Evolutionary conservation across 1,140 invertebrate species (phyloP).

Genomic region (Drosophila malerkotliana): DNA sequence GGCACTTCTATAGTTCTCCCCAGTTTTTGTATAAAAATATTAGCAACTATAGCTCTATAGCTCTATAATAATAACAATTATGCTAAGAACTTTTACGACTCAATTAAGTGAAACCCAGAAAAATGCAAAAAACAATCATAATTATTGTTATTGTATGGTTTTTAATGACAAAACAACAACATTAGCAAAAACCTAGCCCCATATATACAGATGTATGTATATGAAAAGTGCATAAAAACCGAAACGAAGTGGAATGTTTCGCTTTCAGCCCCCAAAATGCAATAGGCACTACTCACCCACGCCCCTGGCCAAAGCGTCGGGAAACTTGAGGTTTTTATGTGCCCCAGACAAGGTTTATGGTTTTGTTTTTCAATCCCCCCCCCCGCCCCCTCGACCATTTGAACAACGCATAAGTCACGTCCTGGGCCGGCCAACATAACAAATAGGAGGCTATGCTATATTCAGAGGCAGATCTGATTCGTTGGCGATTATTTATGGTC

Average conservation of each 20-base stretch:
- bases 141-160: conserved; percentile 32
- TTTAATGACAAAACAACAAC: conserved; percentile 27
- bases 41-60: neutral
- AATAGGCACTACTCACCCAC: conserved; percentile 21
- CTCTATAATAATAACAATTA: conserved; percentile 61
- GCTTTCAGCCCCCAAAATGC: conserved; percentile 28
- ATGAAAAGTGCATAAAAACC: conserved; percentile 62
- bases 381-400: conserved; percentile 9
- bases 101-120: conserved; percentile 50
- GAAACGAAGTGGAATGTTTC: conserved; percentile 54
- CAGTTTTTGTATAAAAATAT: too few relatives aligned
- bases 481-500: conserved; percentile 42
- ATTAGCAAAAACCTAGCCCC: conserved; percentile 15
- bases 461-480: conserved; percentile 23
- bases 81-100: conserved; percentile 72
- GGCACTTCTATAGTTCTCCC: neutral
- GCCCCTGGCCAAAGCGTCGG: conserved; percentile 5
- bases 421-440: conserved; percentile 56
- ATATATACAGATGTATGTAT: conserved; percentile 6
- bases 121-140: conserved; percentile 34
- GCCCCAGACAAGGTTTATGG: conserved; percentile 79
- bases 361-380: conserved; percentile 59
- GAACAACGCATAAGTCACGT: conserved; percentile 69
- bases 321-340: conserved; percentile 45
- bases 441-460: conserved; percentile 17